A percentile compares a stretch with the other conserved stretches of the same genome.
phyloP scores from a whole-genome alignment of 2,113 vertebrate species.

The Tympanuchus pallidicinctus region DNA sequence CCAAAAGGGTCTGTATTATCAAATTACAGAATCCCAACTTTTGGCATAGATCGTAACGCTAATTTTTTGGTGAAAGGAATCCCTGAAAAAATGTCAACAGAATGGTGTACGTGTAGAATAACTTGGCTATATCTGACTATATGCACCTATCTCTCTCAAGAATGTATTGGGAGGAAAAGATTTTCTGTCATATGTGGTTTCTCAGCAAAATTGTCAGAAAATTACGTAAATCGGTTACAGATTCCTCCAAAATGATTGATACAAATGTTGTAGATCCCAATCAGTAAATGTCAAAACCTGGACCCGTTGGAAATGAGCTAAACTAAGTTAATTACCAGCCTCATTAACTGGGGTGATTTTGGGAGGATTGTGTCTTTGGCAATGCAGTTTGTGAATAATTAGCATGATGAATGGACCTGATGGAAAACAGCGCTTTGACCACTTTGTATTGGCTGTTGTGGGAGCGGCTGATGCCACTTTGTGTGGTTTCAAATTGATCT shows the following conservation, averaged over 20 bases:
- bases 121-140: not conserved
- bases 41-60: not conserved
- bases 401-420: not conserved
- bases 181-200: not conserved
- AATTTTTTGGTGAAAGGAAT: not conserved
- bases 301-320: constrained; percentile 49
- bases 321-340: constrained; percentile 53
- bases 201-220: not conserved
- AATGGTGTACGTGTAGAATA: not conserved
- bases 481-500: not conserved
- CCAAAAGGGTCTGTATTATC: not conserved
- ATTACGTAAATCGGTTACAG: not conserved
- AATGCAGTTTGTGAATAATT: constrained; percentile 40
- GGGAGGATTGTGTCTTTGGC: constrained; percentile 34
- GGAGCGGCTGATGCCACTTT: not conserved
- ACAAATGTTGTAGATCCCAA: constrained; percentile 46
- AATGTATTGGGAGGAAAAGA: not conserved
- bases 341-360: constrained; percentile 65
- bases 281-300: constrained; percentile 46
- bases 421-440: not conserved
- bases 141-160: not conserved
- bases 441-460: not conserved
- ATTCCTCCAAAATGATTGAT: constrained; percentile 1
- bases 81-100: not conserved
- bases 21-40: not conserved